Evolutionary conservation across 2,797 vertebrate genomes (phyloP).

Genomic region (Chelonia mydas): DNA sequence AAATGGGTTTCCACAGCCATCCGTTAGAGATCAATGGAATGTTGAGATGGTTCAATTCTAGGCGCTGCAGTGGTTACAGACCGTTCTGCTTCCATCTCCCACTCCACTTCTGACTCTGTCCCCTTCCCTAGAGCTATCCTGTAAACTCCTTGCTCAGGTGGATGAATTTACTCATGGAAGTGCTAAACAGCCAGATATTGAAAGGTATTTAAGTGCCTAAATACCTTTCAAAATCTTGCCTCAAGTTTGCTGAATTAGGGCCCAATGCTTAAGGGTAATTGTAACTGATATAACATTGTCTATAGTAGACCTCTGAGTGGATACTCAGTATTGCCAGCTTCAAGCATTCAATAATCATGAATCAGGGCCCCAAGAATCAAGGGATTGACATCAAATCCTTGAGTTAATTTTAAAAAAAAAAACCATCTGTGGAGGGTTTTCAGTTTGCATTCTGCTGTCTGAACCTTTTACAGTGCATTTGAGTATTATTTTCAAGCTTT

Average conservation of each 20-base stretch:
- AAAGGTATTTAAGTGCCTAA: not conserved
- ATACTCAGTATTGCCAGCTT: not conserved
- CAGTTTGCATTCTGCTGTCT: not conserved
- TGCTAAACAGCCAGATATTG: not conserved
- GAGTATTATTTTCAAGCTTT: not conserved
- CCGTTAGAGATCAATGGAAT: not conserved
- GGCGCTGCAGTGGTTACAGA: not conserved
- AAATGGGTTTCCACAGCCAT: not conserved
- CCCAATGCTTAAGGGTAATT: not conserved
- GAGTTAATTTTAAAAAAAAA: not conserved
- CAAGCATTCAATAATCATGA: not conserved
- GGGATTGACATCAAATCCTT: not conserved
- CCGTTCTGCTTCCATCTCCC: not conserved
- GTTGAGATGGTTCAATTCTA: not conserved
- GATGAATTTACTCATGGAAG: not conserved
- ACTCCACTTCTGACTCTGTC: not conserved
- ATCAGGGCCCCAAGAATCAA: not conserved
- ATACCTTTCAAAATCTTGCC: not conserved
- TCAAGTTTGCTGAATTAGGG: not conserved
- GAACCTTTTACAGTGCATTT: not conserved
- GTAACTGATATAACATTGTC: not conserved
- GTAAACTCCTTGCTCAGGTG: accelerated
- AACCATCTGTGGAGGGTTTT: not conserved
- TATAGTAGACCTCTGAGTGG: not conserved
- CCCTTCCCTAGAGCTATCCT: not conserved